Base-by-base conservation (phyloP, 1,140 invertebrate species). In the Tetramorium alpestre region DNA sequence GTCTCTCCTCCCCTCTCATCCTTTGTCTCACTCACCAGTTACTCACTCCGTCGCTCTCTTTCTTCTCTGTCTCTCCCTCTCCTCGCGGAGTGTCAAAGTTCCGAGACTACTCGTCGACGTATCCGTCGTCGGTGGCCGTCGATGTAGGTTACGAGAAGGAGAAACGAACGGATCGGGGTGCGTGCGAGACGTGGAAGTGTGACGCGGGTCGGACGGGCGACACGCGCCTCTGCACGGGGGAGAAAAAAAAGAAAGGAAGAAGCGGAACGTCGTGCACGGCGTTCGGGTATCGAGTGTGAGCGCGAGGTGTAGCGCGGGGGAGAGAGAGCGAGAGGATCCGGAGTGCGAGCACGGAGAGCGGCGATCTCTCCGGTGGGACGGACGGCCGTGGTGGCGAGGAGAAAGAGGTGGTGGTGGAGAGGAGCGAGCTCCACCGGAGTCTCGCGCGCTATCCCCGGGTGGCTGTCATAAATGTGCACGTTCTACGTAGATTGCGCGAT, bases 401-500 rank as follows among this genome's bases (percentile, higher is more conserved):
- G 33, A 4, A 33, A 4, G 3, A 33, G 3, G 33, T 4, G 33
- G 3, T 33, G 33, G 33, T 33, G 4, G 28, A 38, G 44, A 25
- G 28, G 60, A 58, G 44, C 51, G 13, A 5, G 3, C n/a, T 69
- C 10, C 22, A 28, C 10, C 25, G 22, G 22, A 56, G 33, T 80
- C n/a, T 41, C 13, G 78, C 85, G 73, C 76, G 88, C 65, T 28
- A 38, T 85, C 69, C 33, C 33, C 65, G 80, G 60, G 75, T 88
- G 87, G 85, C 88, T 90, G 91, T 92, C 91, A 92, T 91, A 89
- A 90, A 90, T 90, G 91, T 85, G 87, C 86, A 91, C 84, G 78
- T 91, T 92, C 91, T 92, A 92, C 90, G 78, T 91, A 88, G 85
- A 92, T 91, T 91, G 75, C 85, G 87, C 91, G 88, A 89, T 92